phyloP scores from a whole-genome alignment of 2,888 invertebrate species.

The Netelia melanura region DNA sequence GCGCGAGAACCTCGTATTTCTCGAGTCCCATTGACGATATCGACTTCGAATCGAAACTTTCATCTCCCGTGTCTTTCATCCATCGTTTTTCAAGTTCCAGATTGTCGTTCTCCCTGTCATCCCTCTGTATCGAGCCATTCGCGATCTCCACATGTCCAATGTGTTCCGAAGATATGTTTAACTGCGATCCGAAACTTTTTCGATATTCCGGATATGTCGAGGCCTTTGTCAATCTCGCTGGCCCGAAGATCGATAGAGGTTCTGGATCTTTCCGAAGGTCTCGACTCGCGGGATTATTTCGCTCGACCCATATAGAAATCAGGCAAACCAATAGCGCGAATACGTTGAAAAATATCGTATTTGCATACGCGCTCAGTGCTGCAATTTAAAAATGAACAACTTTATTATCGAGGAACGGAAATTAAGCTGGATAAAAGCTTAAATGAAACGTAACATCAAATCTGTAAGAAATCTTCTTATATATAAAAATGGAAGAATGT shows the following conservation, averaged over 20 bases:
- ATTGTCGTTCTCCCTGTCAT: constrained; percentile 27
- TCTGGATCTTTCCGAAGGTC: constrained; percentile 14
- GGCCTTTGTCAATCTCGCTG: constrained; percentile 38
- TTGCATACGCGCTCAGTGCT: constrained; percentile 75
- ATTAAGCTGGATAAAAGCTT: neutral
- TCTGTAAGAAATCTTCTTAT: too few relatives aligned
- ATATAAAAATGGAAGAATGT: too few relatives aligned
- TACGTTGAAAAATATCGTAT: constrained; percentile 75
- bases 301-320: constrained; percentile 76
- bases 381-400: constrained; percentile 45
- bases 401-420: neutral
- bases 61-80: constrained; percentile 16
- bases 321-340: constrained; percentile 75
- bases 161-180: constrained; percentile 35
- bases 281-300: constrained; percentile 62
- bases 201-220: constrained; percentile 62
- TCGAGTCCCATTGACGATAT: constrained; percentile 71
- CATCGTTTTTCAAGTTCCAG: constrained; percentile 19
- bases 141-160: constrained; percentile 9
- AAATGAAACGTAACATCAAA: too few relatives aligned
- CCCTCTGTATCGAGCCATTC: neutral
- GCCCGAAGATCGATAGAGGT: constrained; percentile 44
- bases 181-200: constrained; percentile 46
- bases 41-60: constrained; percentile 43
- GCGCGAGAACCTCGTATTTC: constrained; percentile 75